These are phyloP conservation scores for Artibeus lituratus DNA, from an alignment of 2,797 vertebrate genomes.

Conservation along the genomic window DNA sequence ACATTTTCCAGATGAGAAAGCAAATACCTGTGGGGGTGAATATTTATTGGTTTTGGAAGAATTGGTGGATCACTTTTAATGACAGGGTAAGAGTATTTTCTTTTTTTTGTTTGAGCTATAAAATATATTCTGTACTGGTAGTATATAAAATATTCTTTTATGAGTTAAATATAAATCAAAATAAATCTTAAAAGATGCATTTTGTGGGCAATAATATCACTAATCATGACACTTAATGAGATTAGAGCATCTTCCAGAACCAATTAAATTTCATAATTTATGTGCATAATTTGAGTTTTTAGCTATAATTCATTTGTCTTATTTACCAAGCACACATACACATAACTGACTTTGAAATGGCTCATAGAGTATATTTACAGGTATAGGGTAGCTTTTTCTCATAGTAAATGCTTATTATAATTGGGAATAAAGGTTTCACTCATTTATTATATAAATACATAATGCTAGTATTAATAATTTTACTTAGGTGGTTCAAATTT, in stretches of 20 bases:
- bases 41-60: conserved; percentile 56
- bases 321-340: conserved; percentile 57
- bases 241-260: conserved; percentile 57
- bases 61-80: conserved; percentile 47
- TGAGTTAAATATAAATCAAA: conserved; percentile 38
- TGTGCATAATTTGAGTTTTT: conserved; percentile 67
- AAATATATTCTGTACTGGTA: conserved; percentile 46
- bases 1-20: conserved; percentile 62
- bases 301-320: conserved; percentile 65
- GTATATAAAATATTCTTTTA: conserved; percentile 50
- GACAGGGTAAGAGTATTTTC: conserved; percentile 42
- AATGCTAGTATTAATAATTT: conserved; percentile 42
- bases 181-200: conserved; percentile 52
- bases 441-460: background rate
- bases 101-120: conserved; percentile 35
- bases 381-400: conserved; percentile 41
- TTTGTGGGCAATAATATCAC: background rate
- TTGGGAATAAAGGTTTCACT: background rate
- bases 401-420: background rate
- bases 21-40: conserved; percentile 35
- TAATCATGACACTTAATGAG: conserved; percentile 48
- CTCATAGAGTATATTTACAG: conserved; percentile 62
- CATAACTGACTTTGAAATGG: conserved; percentile 65
- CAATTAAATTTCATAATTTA: conserved; percentile 73
- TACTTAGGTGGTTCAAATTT: background rate